Conservation (phyloP, 2,113 vertebrate genomes). For the Hystrix brachyura region DNA sequence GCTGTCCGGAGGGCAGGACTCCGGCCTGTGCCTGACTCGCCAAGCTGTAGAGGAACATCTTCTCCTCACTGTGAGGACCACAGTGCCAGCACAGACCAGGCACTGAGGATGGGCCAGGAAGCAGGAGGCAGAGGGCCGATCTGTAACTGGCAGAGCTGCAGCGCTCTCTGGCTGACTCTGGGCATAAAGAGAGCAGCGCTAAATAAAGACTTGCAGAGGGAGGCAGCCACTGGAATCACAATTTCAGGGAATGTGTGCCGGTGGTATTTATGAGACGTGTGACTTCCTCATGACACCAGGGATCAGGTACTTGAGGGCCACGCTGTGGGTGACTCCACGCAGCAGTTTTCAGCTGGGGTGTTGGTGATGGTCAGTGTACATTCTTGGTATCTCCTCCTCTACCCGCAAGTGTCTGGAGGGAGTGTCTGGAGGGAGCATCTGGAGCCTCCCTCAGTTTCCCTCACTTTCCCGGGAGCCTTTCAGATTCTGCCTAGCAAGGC, state of each 20-base stretch:
- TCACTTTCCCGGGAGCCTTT: background rate
- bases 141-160: background rate
- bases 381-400: background rate
- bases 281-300: background rate
- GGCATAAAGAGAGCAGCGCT: background rate
- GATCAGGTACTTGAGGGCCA: background rate
- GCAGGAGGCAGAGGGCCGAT: background rate
- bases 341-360: background rate
- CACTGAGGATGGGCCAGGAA: too few species aligned
- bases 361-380: background rate
- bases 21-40: accelerated
- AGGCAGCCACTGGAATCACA: background rate
- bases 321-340: background rate
- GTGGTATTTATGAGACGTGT: background rate
- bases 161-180: background rate
- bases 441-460: background rate
- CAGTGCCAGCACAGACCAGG: too few species aligned
- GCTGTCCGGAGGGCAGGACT: background rate
- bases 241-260: background rate
- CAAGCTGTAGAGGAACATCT: background rate
- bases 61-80: background rate
- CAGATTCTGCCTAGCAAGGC: background rate
- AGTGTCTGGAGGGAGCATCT: background rate
- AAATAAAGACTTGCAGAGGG: background rate
- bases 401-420: background rate